Evolutionary conservation across 2,113 vertebrate genomes (phyloP), one percentile per base, ranked within the genome.

Genomic region (Colius striatus): DNA sequence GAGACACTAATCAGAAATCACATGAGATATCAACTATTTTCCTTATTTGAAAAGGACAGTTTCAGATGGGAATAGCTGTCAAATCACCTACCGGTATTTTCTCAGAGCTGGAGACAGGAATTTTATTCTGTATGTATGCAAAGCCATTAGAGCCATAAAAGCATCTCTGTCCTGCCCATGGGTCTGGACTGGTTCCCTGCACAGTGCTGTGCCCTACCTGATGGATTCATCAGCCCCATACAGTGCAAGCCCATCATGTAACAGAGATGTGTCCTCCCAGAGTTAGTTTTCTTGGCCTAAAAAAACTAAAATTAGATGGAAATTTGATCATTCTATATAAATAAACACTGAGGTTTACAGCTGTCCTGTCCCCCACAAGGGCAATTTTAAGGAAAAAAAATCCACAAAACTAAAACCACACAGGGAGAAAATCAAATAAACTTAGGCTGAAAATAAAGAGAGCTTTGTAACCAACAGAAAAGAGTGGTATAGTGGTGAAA

Each of bases 141-240:
- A 79, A 84, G 50, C 20, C 36, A 81, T 15, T 47, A 16, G 4
- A 87, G 12, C 22, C 34, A 38, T 1, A 1, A 3, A 32, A 74
- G 50, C 1, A 2, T 19, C 32, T 34, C 16, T 54, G 3, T 43
- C 16, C 22, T 45, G 26, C 65, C 45, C 1, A 0, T 1, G 8
- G 61, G 21, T 6, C 38, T 75, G 29, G 53, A 29, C 16, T 1
- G 0, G 9, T 34, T 81, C 32, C 66, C 70, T 50, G 53, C 38
- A 53, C 13, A 36, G 48, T 34, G 26, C 17, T 77, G 12, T 63
- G 57, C 38, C 16, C 13, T 61, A 9, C 5, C 55, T 75, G 71
- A 11, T 45, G 57, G 74, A 38, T 73, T 78, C 11, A 10, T 25
- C 25, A 38, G 34, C 45, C 11, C 67, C 27, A 65, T 23, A n/a